Conservation (phyloP, 1,140 invertebrate species). For the Choristoneura fumiferana region DNA sequence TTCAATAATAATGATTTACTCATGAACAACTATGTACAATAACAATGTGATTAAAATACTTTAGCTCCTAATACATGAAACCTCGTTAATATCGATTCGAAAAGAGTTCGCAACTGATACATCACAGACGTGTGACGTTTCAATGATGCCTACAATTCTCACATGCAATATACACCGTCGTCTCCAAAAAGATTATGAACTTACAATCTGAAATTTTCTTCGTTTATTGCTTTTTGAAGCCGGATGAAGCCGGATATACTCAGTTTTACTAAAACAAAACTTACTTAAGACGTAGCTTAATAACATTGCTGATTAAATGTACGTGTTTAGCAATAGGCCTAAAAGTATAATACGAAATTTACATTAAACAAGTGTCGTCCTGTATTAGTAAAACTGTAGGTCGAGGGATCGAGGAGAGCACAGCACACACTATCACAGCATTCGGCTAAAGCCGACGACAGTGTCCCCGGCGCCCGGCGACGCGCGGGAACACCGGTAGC, state of each 20-base stretch:
- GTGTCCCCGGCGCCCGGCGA: conserved; percentile 21
- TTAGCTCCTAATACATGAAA: conserved; percentile 17
- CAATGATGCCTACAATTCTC: not conserved
- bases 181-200: not conserved
- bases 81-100: conserved; percentile 1
- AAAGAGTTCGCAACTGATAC: not conserved
- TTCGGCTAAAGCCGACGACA: conserved; percentile 44
- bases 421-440: conserved; percentile 74
- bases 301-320: conserved; percentile 21
- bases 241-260: conserved; percentile 16
- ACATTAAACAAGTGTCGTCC: conserved; percentile 17
- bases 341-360: conserved; percentile 28
- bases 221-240: conserved; percentile 17
- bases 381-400: conserved; percentile 36
- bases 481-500: conserved; percentile 27
- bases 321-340: conserved; percentile 30
- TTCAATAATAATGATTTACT: conserved; percentile 16
- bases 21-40: conserved; percentile 33
- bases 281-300: conserved; percentile 20
- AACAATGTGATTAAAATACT: conserved; percentile 26
- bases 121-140: too few relatives aligned
- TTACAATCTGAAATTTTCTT: not conserved
- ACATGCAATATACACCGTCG: not conserved
- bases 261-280: conserved; percentile 29
- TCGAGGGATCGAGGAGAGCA: conserved; percentile 51